phyloP scores from a whole-genome alignment of 1,140 invertebrate genomes.

The Drosophila insularis region DNA sequence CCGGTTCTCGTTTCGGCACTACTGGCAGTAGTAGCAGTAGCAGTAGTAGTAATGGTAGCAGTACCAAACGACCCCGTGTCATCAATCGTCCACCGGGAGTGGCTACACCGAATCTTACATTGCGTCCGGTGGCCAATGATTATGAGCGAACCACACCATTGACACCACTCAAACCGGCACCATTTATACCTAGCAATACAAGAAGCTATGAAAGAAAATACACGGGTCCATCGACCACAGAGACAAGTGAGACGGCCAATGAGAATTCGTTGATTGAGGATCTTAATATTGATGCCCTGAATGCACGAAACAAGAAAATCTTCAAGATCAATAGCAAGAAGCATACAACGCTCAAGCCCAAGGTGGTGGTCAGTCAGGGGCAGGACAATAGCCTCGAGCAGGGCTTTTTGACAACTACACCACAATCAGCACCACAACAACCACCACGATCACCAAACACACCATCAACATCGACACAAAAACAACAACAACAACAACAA shows the following conservation, averaged over 20 bases:
- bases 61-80: slow-evolving; percentile 68
- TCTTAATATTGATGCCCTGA: slow-evolving; percentile 82
- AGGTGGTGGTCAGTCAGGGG: slow-evolving; percentile 35
- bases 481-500: slow-evolving; percentile 35
- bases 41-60: slow-evolving; percentile 17
- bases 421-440: slow-evolving; percentile 47
- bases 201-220: slow-evolving; percentile 79
- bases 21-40: too few species aligned
- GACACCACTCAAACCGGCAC: slow-evolving; percentile 68
- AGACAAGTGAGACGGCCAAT: slow-evolving; percentile 43
- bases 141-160: slow-evolving; percentile 71
- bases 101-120: slow-evolving; percentile 57
- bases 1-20: slow-evolving; percentile 49
- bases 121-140: slow-evolving; percentile 65
- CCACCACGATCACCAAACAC: slow-evolving; percentile 35
- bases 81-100: slow-evolving; percentile 71
- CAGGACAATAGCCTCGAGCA: slow-evolving; percentile 26
- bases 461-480: slow-evolving; percentile 35
- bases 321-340: slow-evolving; percentile 83
- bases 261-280: slow-evolving; percentile 81
- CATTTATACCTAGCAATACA: slow-evolving; percentile 73
- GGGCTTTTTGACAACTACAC: slow-evolving; percentile 71
- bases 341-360: slow-evolving; percentile 76
- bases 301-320: slow-evolving; percentile 83
- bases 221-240: slow-evolving; percentile 70